phyloP scores from a whole-genome alignment of 2,888 invertebrate species.

The Eristalis pertinax region DNA sequence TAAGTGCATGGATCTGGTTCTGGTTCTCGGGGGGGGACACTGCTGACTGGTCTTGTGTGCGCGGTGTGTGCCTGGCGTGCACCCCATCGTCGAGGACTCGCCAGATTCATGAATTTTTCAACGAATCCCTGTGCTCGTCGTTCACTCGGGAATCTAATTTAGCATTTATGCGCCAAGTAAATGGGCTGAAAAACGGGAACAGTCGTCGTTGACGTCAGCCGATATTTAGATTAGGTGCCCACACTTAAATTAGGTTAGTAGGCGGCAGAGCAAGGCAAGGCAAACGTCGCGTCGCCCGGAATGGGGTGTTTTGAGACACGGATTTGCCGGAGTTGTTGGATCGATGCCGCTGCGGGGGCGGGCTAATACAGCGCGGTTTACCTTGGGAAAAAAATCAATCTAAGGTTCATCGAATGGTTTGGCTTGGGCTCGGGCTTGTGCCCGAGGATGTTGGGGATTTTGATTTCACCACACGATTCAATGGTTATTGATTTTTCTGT shows the following conservation, averaged over 20 bases:
- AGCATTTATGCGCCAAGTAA: constrained; percentile 70
- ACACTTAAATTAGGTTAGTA: constrained; percentile 67
- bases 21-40: not conserved
- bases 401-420: constrained; percentile 23
- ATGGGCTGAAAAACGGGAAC: constrained; percentile 69
- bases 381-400: constrained; percentile 44
- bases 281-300: constrained; percentile 1
- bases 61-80: not conserved
- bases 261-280: constrained; percentile 13
- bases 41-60: not conserved
- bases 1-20: constrained; percentile 66
- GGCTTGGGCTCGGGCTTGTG: not conserved
- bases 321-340: constrained; percentile 26
- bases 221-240: constrained; percentile 70
- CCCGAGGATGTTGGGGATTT: not conserved
- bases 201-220: constrained; percentile 60
- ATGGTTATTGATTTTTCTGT: not conserved
- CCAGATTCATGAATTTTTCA: constrained; percentile 69
- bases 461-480: not conserved
- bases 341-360: constrained; percentile 24
- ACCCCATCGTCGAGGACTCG: not conserved
- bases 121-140: constrained; percentile 56
- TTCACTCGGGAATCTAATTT: constrained; percentile 66
- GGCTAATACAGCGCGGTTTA: constrained; percentile 29
- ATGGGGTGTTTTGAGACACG: constrained; percentile 21